A percentile compares a stretch with the other conserved stretches of the same genome.
phyloP scores from a whole-genome alignment of 1,140 invertebrate genomes.

The Stenopsyche tienmushanensis region DNA sequence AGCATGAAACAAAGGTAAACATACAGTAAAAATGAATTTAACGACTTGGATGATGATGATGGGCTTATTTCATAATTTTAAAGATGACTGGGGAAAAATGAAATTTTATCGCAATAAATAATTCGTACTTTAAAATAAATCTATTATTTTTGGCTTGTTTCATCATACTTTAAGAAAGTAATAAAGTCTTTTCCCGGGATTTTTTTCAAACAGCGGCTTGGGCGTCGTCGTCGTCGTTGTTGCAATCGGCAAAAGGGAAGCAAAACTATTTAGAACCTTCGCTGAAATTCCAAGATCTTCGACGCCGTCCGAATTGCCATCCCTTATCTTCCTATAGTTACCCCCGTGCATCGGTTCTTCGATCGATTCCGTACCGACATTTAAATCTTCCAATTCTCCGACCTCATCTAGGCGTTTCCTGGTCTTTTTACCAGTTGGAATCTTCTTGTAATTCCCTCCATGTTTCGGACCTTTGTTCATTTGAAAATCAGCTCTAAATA shows the following conservation, averaged over 20 bases:
- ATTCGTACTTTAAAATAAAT: no score
- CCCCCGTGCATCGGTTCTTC: constrained; percentile 18
- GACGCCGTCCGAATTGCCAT: constrained; percentile 4
- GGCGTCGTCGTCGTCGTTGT: constrained; percentile 12
- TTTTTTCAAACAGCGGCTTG: constrained; percentile 30
- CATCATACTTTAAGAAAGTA: constrained; percentile 35
- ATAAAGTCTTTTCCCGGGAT: constrained; percentile 39
- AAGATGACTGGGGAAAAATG: no score
- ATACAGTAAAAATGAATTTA: no score
- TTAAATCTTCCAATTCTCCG: constrained; percentile 22
- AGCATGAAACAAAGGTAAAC: no score
- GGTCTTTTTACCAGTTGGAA: constrained; percentile 9
- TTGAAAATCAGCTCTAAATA: constrained; percentile 49
- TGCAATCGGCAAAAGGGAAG: constrained; percentile 20
- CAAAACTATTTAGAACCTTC: constrained; percentile 33
- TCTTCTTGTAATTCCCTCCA: constrained; percentile 51
- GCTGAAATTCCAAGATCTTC: constrained; percentile 35
- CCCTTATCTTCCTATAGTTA: constrained; percentile 24
- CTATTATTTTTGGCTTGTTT: no score
- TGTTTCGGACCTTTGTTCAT: constrained; percentile 48
- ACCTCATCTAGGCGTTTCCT: constrained; percentile 4
- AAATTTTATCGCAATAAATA: no score
- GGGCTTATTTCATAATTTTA: no score
- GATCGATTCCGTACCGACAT: background rate
- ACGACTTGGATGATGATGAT: no score